These are phyloP conservation scores for Meles meles DNA, from an alignment of 2,113 vertebrate species.

Conservation along the genomic window DNA sequence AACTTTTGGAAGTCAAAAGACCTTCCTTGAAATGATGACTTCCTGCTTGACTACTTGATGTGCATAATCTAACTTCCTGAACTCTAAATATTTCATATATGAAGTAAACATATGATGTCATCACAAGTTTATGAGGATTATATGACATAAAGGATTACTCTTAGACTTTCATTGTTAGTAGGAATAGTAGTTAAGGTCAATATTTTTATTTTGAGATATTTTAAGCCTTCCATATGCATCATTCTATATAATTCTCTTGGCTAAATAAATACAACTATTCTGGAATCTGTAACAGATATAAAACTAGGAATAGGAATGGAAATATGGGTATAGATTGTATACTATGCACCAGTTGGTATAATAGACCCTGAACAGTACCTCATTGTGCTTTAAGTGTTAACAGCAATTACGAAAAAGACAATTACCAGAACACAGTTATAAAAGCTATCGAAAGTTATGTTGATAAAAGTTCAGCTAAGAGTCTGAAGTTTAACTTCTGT, in stretches of 20 bases:
- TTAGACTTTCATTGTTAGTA: background rate
- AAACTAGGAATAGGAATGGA: background rate
- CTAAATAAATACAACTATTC: background rate
- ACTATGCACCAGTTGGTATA: background rate
- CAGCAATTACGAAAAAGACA: background rate
- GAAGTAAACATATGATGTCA: background rate
- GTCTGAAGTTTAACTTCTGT: background rate
- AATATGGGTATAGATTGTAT: background rate
- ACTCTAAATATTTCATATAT: background rate
- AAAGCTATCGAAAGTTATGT: background rate
- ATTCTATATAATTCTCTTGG: background rate
- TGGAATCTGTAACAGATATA: background rate
- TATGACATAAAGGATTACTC: background rate
- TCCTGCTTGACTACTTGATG: background rate
- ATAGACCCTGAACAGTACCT: background rate
- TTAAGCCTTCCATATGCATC: background rate
- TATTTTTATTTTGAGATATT: background rate
- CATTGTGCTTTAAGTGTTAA: background rate
- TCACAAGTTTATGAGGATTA: background rate
- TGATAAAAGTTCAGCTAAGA: background rate
- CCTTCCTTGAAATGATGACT: background rate
- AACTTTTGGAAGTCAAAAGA: background rate
- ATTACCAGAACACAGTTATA: background rate
- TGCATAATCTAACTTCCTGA: background rate
- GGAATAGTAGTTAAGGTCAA: background rate